Evolutionary conservation across 1,140 invertebrate species (phyloP), one percentile per base, ranked within the genome.

Genomic region (Panagrolaimus sp.): DNA sequence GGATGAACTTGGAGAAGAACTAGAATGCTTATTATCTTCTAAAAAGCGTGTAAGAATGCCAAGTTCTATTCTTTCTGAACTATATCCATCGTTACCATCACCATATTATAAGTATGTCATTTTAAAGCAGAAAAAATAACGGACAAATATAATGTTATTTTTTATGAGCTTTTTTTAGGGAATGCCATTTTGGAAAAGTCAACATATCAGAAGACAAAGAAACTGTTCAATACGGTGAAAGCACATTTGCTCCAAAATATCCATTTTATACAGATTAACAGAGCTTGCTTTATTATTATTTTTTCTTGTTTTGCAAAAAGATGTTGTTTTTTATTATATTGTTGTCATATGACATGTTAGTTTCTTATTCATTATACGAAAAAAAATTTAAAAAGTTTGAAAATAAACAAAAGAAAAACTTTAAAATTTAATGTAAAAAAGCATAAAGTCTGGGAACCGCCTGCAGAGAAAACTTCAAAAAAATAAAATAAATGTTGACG

Each of bases 21-120:
- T 69, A 44, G 74, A 76, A 67, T 48, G 69, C 13, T 57, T 75
- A 16, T 65, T 72, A 16, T 68, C 72, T 23, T 46, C 72, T 44
- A 82, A 75, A 64, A 83, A 80, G 64, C 70, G 76, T 45, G 76
- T 83, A 38, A 65, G 80, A 64, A 82, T 82, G 80, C 80, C 80
- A 5, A 79, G 76, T 25, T 81, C 80, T 2, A 80, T 82, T 53
- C 69, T 82, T 20, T 73, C 66, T 48, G 80, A 82, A 63, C 62
- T 82, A 23, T 82, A 82, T 63, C 80, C 80, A 2, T 71, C 74
- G 16, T 69, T 82, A 69, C 81, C 80, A 9, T 70, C 66, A 47
- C 80, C 80, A 4, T 82, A 81, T 69, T 82, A 82, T 62, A 81
- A 70, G 79, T 82, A 47, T 45, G 70, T 48, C 16, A 42, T 38